Conservation (phyloP, 2,888 invertebrate species). For the Dolichomitus sp. region DNA sequence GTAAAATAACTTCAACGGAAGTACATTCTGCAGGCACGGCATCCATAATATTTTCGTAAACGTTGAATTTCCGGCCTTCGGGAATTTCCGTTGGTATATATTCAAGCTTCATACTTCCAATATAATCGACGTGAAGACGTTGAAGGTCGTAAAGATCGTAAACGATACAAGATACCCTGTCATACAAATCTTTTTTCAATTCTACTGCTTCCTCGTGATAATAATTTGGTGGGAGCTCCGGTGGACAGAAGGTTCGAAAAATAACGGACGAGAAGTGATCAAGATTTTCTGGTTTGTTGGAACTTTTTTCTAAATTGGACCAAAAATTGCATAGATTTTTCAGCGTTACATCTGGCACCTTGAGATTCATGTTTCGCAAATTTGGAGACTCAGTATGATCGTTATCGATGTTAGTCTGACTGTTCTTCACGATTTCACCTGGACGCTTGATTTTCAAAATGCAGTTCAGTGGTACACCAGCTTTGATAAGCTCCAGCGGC, state of each 20-base stretch:
- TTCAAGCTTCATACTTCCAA: slow-evolving; percentile 85
- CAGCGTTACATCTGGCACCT: background rate
- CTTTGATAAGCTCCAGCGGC: slow-evolving; percentile 73
- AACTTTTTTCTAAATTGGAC: slow-evolving; percentile 64
- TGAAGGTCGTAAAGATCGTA: slow-evolving; percentile 88
- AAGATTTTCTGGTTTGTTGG: slow-evolving; percentile 76
- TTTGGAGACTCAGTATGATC: background rate
- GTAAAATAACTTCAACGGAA: slow-evolving; percentile 74
- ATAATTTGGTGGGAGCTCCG: slow-evolving; percentile 47
- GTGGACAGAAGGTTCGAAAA: slow-evolving; percentile 70
- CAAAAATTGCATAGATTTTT: slow-evolving; percentile 73
- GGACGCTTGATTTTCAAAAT: slow-evolving; percentile 76
- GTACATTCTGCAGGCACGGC: slow-evolving; percentile 74
- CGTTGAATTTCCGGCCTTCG: slow-evolving; percentile 30
- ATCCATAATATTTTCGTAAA: slow-evolving; percentile 72
- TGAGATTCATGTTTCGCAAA: background rate
- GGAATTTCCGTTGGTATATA: slow-evolving; percentile 62
- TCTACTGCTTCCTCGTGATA: slow-evolving; percentile 42
- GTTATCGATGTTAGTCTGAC: background rate
- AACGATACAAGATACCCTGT: slow-evolving; percentile 87
- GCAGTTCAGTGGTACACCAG: slow-evolving; percentile 76
- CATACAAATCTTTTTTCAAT: slow-evolving; percentile 85
- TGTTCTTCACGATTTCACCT: slow-evolving; percentile 38
- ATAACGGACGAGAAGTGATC: slow-evolving; percentile 73
- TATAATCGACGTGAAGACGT: slow-evolving; percentile 86